These are phyloP conservation scores for Rhinogobio ventralis DNA, from an alignment of 2,797 vertebrate genomes.

Conservation along the genomic window DNA sequence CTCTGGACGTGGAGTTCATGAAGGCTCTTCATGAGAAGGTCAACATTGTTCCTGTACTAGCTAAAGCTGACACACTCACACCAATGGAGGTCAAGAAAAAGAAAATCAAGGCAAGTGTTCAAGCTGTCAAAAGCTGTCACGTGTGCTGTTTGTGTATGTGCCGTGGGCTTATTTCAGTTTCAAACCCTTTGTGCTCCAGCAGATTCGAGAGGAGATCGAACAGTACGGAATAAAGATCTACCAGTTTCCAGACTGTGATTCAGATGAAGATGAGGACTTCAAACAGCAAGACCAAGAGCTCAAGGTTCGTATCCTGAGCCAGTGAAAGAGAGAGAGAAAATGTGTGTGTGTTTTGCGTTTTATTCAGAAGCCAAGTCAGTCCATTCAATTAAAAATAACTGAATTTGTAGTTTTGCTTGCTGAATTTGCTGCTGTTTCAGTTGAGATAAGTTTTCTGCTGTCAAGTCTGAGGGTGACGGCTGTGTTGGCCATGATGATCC, in stretches of 20 bases:
- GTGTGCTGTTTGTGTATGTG: background rate
- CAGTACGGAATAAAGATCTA: conserved; percentile 93
- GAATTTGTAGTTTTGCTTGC: too few species aligned
- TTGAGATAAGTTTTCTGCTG: too few species aligned
- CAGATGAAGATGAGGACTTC: conserved; percentile 96
- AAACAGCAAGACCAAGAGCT: conserved; percentile 92
- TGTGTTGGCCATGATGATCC: too few species aligned
- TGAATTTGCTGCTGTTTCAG: too few species aligned
- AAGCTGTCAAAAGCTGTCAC: background rate
- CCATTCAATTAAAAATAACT: too few species aligned
- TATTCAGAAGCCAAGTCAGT: background rate
- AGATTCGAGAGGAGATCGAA: conserved; percentile 95
- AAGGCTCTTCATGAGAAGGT: conserved; percentile 95
- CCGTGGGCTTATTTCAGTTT: background rate
- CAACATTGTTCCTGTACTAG: conserved; percentile 94
- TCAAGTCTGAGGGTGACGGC: too few species aligned
- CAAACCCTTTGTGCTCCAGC: background rate
- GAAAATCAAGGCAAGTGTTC: conserved; percentile 87
- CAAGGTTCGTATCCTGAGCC: conserved; percentile 78
- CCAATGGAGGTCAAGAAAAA: conserved; percentile 90
- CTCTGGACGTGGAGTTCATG: conserved; percentile 97
- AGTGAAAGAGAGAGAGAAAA: background rate
- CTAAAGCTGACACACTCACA: conserved; percentile 95
- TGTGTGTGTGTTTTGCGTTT: background rate
- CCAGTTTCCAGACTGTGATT: conserved; percentile 96